Conservation (phyloP, 2,797 vertebrate species). For the Lerista edwardsae region DNA sequence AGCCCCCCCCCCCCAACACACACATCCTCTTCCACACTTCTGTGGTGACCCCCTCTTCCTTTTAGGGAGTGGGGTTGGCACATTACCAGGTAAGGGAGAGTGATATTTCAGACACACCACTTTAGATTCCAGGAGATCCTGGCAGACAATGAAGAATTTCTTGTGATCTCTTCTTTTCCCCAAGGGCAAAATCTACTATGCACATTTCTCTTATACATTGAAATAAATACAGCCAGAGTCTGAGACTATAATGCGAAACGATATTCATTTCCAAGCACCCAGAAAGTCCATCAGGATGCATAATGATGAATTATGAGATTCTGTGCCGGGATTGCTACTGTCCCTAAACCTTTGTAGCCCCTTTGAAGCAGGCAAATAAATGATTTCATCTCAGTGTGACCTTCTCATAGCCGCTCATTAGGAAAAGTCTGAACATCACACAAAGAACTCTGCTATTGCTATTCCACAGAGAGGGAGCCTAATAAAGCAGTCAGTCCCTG, state of each 20-base stretch:
- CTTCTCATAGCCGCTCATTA: conserved; percentile 50
- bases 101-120: no score
- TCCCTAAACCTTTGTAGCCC: conserved; percentile 22
- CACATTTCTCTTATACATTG: neutral
- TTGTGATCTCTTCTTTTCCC: neutral
- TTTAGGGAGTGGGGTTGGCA: no score
- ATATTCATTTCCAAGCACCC: conserved; percentile 17
- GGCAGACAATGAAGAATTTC: neutral
- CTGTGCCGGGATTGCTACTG: conserved; percentile 13
- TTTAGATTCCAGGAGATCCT: no score
- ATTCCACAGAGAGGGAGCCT: conserved; percentile 34
- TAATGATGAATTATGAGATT: conserved; percentile 31
- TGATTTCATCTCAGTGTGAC: conserved; percentile 46
- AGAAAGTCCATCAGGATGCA: neutral
- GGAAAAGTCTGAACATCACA: conserved; percentile 13
- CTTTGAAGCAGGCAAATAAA: conserved; percentile 18
- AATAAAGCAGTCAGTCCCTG: conserved; percentile 49
- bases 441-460: conserved; percentile 38
- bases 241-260: conserved; percentile 4
- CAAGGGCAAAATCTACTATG: neutral
- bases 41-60: no score
- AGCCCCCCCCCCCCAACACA: no score
- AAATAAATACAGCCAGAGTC: conserved; percentile 9
- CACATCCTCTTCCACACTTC: no score
- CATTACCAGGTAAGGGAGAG: no score